Evolutionary conservation across 2,113 vertebrate species (phyloP).

Genomic region (Orcinus orca): DNA sequence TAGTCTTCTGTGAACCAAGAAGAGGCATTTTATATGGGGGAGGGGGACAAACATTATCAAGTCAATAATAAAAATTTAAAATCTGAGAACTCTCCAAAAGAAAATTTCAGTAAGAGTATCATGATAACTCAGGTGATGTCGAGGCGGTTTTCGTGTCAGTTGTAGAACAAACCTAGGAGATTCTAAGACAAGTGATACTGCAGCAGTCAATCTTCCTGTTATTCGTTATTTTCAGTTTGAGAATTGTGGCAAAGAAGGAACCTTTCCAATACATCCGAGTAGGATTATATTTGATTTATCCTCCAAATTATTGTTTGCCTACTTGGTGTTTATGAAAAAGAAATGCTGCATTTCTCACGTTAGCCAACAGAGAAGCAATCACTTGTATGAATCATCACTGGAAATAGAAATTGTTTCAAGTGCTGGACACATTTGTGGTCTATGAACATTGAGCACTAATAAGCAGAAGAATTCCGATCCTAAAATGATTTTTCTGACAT

Average conservation of each 20-base stretch:
- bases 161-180: neutral
- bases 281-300: constrained; percentile 38
- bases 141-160: neutral
- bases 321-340: constrained; percentile 54
- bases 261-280: constrained; percentile 28
- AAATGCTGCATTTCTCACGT: constrained; percentile 49
- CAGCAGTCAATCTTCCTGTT: neutral
- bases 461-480: constrained; percentile 27
- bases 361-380: constrained; percentile 45
- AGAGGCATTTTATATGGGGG: neutral
- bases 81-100: neutral
- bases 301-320: constrained; percentile 44
- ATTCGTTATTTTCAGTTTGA: constrained; percentile 47
- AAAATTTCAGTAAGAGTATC: neutral
- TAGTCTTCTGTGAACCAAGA: neutral
- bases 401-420: constrained; percentile 61
- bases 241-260: neutral
- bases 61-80: neutral
- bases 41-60: neutral
- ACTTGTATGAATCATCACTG: constrained; percentile 55
- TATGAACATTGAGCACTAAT: constrained; percentile 53
- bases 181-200: neutral
- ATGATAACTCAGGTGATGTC: neutral
- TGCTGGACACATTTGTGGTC: constrained; percentile 33
- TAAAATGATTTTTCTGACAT: constrained; percentile 46